Conservation (phyloP, 2,113 vertebrate species). For the Sigmodon hispidus region DNA sequence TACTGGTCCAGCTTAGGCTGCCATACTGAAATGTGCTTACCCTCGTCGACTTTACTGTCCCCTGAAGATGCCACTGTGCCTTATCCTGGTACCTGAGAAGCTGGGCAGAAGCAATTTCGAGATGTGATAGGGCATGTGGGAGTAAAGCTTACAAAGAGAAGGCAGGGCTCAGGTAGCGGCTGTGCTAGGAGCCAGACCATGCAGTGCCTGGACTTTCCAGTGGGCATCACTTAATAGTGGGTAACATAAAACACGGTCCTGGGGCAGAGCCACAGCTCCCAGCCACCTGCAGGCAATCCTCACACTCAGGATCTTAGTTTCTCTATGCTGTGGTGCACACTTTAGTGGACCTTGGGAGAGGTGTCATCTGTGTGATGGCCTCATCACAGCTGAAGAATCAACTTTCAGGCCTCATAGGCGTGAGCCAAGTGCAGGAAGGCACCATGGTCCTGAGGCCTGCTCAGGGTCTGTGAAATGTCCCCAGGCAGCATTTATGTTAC, state of each 20-base stretch:
- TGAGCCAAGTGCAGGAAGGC: no score
- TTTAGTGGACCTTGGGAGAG: neutral
- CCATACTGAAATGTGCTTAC: neutral
- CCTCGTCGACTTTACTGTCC: neutral
- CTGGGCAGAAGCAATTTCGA: neutral
- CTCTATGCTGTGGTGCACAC: neutral
- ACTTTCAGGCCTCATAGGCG: neutral
- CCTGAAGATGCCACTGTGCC: neutral
- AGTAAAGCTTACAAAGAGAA: neutral
- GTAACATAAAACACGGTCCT: neutral
- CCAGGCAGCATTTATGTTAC: no score
- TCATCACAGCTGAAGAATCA: neutral
- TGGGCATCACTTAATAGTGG: no score
- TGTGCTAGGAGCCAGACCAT: no score
- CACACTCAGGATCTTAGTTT: neutral
- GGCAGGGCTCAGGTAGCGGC: neutral
- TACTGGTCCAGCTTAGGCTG: neutral
- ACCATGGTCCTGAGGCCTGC: neutral
- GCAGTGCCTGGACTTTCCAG: neutral
- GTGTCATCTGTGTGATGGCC: neutral
- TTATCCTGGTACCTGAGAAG: neutral
- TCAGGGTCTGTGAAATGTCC: neutral
- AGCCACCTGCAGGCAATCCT: neutral
- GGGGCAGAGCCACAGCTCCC: neutral
- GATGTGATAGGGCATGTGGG: neutral